These are phyloP conservation scores for Dynastes hyllus DNA, from an alignment of 2,888 invertebrate species.

Conservation along the genomic window DNA sequence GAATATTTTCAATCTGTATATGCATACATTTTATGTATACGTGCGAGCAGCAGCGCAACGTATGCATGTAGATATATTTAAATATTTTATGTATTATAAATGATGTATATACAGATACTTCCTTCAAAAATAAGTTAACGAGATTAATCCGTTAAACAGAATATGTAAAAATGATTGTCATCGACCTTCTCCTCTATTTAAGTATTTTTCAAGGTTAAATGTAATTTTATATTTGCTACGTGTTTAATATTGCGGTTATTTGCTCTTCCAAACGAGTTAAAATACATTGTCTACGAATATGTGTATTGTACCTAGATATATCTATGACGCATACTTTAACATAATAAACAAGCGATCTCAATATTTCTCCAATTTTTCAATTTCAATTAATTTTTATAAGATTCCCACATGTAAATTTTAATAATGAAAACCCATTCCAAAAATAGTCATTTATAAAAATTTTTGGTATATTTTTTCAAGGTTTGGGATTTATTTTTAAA, in stretches of 20 bases:
- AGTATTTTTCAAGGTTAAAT: slow-evolving; percentile 24
- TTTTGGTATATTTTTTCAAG: too few species aligned
- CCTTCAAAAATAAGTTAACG: not conserved
- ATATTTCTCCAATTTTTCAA: too few species aligned
- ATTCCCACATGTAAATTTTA: too few species aligned
- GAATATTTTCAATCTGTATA: too few species aligned
- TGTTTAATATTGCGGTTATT: slow-evolving; percentile 31
- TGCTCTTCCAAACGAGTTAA: slow-evolving; percentile 15
- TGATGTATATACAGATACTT: not conserved
- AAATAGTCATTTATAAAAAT: too few species aligned
- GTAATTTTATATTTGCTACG: slow-evolving; percentile 29
- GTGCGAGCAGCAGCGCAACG: too few species aligned
- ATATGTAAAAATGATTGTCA: slow-evolving; percentile 19
- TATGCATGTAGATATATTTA: too few species aligned
- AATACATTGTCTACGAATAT: not conserved
- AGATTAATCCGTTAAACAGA: not conserved
- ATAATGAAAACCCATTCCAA: too few species aligned
- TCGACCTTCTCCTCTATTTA: slow-evolving; percentile 34
- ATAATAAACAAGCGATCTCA: too few species aligned
- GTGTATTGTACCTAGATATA: slow-evolving; percentile 10
- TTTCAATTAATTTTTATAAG: too few species aligned
- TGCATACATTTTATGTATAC: too few species aligned
- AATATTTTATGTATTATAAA: not conserved
- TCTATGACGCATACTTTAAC: not conserved
- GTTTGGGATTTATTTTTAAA: too few species aligned